Percentiles rank a stretch among this genome's conserved stretches.
Conservation (phyloP, 2,888 invertebrate species). For the Troilus luridus region DNA sequence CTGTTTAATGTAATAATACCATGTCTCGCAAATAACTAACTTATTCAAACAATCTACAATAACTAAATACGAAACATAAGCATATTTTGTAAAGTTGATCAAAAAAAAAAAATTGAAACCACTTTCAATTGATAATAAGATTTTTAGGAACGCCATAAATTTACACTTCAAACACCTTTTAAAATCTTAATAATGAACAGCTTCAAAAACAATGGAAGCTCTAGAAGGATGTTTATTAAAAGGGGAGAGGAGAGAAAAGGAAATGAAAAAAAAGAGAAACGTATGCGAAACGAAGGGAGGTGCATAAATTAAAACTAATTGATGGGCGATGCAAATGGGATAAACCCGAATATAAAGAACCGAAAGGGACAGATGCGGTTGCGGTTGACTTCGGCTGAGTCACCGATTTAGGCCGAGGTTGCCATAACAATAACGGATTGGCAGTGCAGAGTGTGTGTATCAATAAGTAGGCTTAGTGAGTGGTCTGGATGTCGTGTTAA, state of each 20-base stretch:
- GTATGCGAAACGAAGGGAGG: conserved; percentile 43
- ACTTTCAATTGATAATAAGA: too few relatives aligned
- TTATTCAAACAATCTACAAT: too few relatives aligned
- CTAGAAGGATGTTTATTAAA: background rate
- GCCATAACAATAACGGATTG: background rate
- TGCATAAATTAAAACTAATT: conserved; percentile 47
- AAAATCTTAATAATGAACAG: background rate
- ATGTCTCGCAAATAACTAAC: too few relatives aligned
- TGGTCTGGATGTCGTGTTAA: too few relatives aligned
- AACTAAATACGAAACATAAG: too few relatives aligned
- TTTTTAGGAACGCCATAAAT: too few relatives aligned
- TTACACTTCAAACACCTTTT: background rate
- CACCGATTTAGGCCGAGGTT: background rate
- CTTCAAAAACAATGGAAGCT: background rate
- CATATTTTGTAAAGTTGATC: too few relatives aligned
- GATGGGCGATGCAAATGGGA: conserved; percentile 33
- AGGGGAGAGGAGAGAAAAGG: background rate
- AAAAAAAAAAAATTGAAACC: too few relatives aligned
- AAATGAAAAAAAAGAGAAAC: background rate
- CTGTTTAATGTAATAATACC: too few relatives aligned
- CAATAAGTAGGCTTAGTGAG: too few relatives aligned
- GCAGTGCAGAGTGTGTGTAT: too few relatives aligned
- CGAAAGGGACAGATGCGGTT: background rate
- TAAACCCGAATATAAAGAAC: conserved; percentile 11
- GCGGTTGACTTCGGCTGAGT: background rate